A percentile compares a stretch with the other conserved stretches of the same genome.
These are phyloP conservation scores for Tichodroma muraria DNA, from an alignment of 2,113 vertebrate genomes.

Conservation along the genomic window DNA sequence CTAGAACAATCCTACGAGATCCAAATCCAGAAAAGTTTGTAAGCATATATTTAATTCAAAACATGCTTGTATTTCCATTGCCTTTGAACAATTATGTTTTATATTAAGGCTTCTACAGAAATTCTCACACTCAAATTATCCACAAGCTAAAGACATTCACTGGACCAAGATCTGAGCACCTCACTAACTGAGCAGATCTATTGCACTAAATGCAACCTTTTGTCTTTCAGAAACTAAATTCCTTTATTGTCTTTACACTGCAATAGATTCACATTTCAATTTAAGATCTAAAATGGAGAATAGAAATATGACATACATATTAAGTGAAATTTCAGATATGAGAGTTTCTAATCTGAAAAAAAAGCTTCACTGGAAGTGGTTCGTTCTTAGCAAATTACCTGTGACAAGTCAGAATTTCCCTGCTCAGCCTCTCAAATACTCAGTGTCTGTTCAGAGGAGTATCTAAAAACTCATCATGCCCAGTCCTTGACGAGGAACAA, in stretches of 20 bases:
- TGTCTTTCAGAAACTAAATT: background rate
- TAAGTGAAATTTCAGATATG: conserved; percentile 36
- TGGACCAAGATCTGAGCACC: background rate
- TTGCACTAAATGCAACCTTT: background rate
- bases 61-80: background rate
- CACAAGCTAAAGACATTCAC: background rate
- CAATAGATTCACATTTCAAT: background rate
- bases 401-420: conserved; percentile 17
- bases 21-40: background rate
- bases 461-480: background rate
- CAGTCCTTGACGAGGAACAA: conserved; percentile 36
- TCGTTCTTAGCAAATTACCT: conserved; percentile 2
- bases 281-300: background rate
- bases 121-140: background rate
- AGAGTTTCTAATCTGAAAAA: background rate
- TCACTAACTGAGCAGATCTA: background rate
- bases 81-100: background rate
- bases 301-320: background rate
- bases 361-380: background rate
- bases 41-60: background rate
- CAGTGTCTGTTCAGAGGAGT: conserved; percentile 2
- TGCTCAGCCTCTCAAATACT: background rate
- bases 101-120: background rate
- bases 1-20: background rate
- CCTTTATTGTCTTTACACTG: background rate